Base-by-base conservation (phyloP, 1,140 invertebrate species). In the Drosophila auraria region DNA sequence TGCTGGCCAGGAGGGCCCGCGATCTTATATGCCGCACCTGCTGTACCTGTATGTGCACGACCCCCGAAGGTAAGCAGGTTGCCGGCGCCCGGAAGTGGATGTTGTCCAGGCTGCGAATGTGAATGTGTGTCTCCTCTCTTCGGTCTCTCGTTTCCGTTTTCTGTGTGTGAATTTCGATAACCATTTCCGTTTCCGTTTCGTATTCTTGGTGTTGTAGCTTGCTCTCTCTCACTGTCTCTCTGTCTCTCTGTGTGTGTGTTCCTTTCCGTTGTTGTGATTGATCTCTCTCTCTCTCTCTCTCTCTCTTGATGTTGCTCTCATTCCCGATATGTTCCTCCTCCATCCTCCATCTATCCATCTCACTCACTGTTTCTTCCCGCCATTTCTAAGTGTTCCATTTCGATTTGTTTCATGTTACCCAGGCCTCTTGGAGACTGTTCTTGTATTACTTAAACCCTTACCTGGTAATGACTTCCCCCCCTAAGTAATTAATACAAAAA, bases 1-100 rank as follows among this genome's bases (percentile, higher is more conserved):
- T 50, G 17, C 50, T 83, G 42, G 25, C 47, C 78, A 64, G 82
- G 50, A 69, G 54, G 33, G 42, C 66, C 40, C 49, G 49, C 23
- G 50, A 58, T 15, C 30, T 78, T 30, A 23, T 38, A 25, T 63
- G 70, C 23, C 59, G 47, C 42, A 63, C 59, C 57, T 54, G 62
- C 62, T 83, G 58, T 59, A 60, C 65, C 47, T 86, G 83, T 76
- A 49, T 86, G 59, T 87, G 83, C 61, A 58, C 17, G 33, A 30
- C 61, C n/a, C 36, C 45, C 64, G 53, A 61, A 87, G 83, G 82
- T 86, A 87, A 83, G 75, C 76, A 36, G 56, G 50, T 54, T 42
- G 64, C 30, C 49, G 49, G 8, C 15, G 12, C 27, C 20, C 14
- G 11, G 38, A 30, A 27, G 14, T 14, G 33, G 33, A 30, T 30